phyloP scores from a whole-genome alignment of 2,797 vertebrate genomes.

The Anableps anableps region DNA sequence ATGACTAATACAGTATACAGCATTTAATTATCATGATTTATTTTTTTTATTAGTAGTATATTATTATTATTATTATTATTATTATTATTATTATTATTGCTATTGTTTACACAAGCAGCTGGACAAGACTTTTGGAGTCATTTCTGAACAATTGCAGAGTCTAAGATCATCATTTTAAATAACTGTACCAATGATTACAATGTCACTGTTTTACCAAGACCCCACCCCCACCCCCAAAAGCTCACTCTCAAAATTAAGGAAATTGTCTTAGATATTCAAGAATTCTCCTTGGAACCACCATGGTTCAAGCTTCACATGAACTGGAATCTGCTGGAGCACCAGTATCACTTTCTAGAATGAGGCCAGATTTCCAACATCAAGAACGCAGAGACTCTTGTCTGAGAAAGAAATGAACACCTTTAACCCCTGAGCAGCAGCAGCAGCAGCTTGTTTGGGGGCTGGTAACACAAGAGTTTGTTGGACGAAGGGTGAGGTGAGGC shows the following conservation, averaged over 20 bases:
- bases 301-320: background rate
- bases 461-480: background rate
- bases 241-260: background rate
- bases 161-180: background rate
- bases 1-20: too few species aligned
- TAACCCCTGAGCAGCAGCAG: background rate
- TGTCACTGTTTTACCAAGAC: background rate
- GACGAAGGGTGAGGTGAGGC: background rate
- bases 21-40: too few species aligned
- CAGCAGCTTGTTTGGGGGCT: background rate
- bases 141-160: background rate
- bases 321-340: background rate
- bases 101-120: too few species aligned
- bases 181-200: background rate
- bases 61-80: too few species aligned
- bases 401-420: background rate
- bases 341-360: background rate
- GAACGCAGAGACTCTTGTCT: background rate
- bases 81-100: too few species aligned
- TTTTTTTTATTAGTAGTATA: too few species aligned
- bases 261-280: background rate
- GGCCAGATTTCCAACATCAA: background rate
- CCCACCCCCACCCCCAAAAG: background rate
- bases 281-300: background rate
- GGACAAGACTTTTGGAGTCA: too few species aligned